A percentile compares a stretch with the other conserved stretches of the same genome.
Evolutionary conservation across 2,888 invertebrate genomes (phyloP).

Genomic region (Lamellibrachia columna): DNA sequence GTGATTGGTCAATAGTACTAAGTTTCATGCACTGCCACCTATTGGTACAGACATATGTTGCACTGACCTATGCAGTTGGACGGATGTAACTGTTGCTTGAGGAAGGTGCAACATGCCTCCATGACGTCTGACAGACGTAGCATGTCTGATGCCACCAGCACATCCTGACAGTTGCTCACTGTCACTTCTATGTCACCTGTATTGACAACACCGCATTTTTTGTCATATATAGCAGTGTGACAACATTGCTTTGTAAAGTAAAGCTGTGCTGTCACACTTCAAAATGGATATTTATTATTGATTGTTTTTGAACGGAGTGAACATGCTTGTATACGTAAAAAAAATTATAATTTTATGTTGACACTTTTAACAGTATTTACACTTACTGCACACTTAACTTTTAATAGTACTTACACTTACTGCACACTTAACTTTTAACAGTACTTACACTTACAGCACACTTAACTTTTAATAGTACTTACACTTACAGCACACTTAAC

Average conservation of each 20-base stretch:
- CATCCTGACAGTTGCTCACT: constrained; percentile 85
- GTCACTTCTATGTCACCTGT: constrained; percentile 57
- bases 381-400: too few species aligned
- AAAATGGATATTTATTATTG: too few species aligned
- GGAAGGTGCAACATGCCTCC: constrained; percentile 83
- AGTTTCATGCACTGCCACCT: neutral
- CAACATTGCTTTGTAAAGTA: neutral
- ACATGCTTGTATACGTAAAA: too few species aligned
- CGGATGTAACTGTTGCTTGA: constrained; percentile 84
- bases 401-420: too few species aligned
- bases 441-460: too few species aligned
- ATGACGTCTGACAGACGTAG: constrained; percentile 85
- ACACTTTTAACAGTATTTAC: too few species aligned
- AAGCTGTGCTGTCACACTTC: too few species aligned
- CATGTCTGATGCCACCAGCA: constrained; percentile 91
- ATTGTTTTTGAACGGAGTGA: too few species aligned
- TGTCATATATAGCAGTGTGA: neutral
- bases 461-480: too few species aligned
- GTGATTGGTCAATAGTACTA: neutral
- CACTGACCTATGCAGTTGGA: constrained; percentile 88
- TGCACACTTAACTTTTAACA: too few species aligned
- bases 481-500: too few species aligned
- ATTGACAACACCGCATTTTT: constrained; percentile 17
- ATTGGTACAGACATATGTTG: neutral
- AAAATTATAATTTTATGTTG: too few species aligned